These are phyloP conservation scores for Apodemia duryi DNA, from an alignment of 2,888 invertebrate genomes.

Conservation along the genomic window DNA sequence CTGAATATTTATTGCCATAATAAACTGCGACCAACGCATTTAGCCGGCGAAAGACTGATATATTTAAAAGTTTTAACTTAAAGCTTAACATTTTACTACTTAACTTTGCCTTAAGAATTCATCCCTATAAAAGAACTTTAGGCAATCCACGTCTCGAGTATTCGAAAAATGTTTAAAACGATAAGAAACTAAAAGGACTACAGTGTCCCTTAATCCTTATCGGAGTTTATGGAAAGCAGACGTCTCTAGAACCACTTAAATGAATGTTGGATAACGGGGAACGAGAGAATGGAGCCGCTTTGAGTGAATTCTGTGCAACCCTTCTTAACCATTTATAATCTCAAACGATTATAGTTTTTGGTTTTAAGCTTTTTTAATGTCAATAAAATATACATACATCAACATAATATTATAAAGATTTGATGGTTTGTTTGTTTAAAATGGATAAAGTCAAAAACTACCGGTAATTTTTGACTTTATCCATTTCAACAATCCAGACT, in stretches of 20 bases:
- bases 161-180: slow-evolving; percentile 33
- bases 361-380: slow-evolving; percentile 30
- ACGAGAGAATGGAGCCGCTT: slow-evolving; percentile 29
- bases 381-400: too few species aligned
- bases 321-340: slow-evolving; percentile 29
- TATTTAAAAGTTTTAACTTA: background rate
- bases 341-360: slow-evolving; percentile 39
- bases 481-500: too few species aligned
- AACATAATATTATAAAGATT: slow-evolving; percentile 3
- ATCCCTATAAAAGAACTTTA: slow-evolving; percentile 2
- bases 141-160: slow-evolving; percentile 5
- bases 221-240: slow-evolving; percentile 64
- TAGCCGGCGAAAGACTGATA: background rate
- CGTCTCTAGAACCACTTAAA: slow-evolving; percentile 54
- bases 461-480: too few species aligned
- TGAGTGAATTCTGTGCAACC: slow-evolving; percentile 31
- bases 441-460: too few species aligned
- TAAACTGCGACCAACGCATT: background rate
- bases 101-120: background rate
- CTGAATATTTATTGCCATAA: background rate
- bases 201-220: slow-evolving; percentile 50
- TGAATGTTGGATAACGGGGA: slow-evolving; percentile 29
- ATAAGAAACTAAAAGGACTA: slow-evolving; percentile 32
- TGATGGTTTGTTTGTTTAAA: too few species aligned
- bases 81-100: background rate